A percentile compares a stretch with the other conserved stretches of the same genome.
Conservation (phyloP, 2,797 vertebrate genomes). For the Capromys pilorides region DNA sequence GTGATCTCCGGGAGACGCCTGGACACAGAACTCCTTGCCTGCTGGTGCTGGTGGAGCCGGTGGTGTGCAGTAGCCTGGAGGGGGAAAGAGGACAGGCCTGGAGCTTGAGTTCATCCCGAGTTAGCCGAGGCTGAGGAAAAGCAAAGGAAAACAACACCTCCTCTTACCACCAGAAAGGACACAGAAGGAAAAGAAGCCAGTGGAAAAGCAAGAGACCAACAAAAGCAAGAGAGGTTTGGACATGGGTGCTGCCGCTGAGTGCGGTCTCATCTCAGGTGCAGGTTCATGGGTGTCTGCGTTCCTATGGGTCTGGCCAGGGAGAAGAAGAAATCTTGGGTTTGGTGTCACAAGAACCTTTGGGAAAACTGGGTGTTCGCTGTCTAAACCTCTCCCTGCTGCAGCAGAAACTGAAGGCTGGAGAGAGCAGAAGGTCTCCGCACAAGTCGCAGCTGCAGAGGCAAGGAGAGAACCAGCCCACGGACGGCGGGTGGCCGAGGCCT, state of each 20-base stretch:
- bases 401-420: background rate
- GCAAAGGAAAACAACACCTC: background rate
- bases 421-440: fast-evolving
- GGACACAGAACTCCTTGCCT: constrained; percentile 62
- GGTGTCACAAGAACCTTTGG: background rate
- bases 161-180: background rate
- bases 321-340: background rate
- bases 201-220: background rate
- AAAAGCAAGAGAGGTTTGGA: background rate
- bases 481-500: fast-evolving
- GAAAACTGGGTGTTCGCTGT: background rate
- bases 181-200: background rate
- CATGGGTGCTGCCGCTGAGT: background rate
- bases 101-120: constrained; percentile 50
- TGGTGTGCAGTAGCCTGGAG: constrained; percentile 47
- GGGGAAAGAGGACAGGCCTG: constrained; percentile 14
- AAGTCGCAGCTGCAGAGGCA: fast-evolving
- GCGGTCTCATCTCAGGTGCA: background rate
- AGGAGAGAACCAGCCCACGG: fast-evolving
- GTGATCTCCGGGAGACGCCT: constrained; percentile 41
- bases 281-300: background rate
- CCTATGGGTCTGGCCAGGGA: background rate
- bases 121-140: constrained; percentile 65
- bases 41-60: constrained; percentile 8
- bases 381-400: background rate